phyloP scores from a whole-genome alignment of 1,140 invertebrate species.

The Rhopalosiphum padi region DNA sequence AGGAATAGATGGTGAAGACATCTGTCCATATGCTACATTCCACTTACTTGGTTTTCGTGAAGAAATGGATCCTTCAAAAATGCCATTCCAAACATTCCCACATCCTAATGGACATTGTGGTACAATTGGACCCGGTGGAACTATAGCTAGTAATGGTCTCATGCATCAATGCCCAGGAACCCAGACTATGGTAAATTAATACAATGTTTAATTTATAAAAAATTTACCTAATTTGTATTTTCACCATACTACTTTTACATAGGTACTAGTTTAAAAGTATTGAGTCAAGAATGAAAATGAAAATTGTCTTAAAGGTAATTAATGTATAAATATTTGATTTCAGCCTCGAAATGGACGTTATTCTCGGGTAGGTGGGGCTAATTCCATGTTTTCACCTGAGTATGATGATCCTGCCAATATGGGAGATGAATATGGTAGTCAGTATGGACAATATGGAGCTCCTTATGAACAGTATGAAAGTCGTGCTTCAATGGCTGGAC shows the following conservation, averaged over 20 bases:
- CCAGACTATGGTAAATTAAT: slow-evolving; percentile 76
- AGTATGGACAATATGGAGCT: slow-evolving; percentile 80
- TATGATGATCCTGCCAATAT: slow-evolving; percentile 92
- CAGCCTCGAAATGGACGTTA: slow-evolving; percentile 80
- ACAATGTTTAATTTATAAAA: neutral
- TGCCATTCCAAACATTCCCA: slow-evolving; percentile 88
- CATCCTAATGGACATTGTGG: slow-evolving; percentile 79
- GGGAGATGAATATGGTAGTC: slow-evolving; percentile 85
- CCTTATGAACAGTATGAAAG: slow-evolving; percentile 87
- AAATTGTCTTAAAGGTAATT: slow-evolving; percentile 7
- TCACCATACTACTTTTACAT: neutral
- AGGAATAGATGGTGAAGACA: slow-evolving; percentile 90
- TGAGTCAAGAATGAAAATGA: neutral
- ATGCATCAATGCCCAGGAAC: slow-evolving; percentile 85
- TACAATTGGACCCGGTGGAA: slow-evolving; percentile 76
- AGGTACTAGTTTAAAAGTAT: neutral
- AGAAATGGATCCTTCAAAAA: slow-evolving; percentile 90
- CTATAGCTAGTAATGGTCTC: slow-evolving; percentile 68
- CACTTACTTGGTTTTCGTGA: slow-evolving; percentile 92
- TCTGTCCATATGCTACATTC: slow-evolving; percentile 93
- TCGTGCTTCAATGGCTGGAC: slow-evolving; percentile 76
- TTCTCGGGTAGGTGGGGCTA: slow-evolving; percentile 67
- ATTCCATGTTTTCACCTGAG: slow-evolving; percentile 72
- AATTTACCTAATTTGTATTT: neutral
- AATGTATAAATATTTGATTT: slow-evolving; percentile 48